phyloP scores from a whole-genome alignment of 2,797 vertebrate species.

The Rhinophrynus dorsalis region DNA sequence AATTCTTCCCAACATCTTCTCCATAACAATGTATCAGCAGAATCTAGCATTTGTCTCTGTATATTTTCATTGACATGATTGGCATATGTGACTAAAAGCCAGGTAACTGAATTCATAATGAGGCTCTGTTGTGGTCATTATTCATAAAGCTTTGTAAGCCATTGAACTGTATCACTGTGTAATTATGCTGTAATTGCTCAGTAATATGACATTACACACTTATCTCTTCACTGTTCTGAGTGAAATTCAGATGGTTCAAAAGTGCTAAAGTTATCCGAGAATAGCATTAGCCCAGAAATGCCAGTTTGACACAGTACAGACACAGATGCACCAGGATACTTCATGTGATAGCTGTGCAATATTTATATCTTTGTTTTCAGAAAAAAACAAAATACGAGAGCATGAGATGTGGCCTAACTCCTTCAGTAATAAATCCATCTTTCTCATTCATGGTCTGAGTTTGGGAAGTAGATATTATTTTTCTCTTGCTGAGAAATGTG shows the following conservation, averaged over 20 bases:
- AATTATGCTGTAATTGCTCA: conserved; percentile 37
- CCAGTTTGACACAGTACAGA: conserved; percentile 40
- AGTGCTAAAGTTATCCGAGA: conserved; percentile 30
- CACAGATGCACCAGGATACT: conserved; percentile 29
- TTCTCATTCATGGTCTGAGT: conserved; percentile 6
- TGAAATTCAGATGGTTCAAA: conserved; percentile 21
- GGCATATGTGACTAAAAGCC: conserved; percentile 10
- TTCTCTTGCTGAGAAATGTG: background rate
- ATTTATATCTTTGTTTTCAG: conserved; percentile 4
- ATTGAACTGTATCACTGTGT: conserved; percentile 39
- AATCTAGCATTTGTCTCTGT: too few relatives aligned
- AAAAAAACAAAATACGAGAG: background rate
- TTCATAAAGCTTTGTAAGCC: conserved; percentile 23
- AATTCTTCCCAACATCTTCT: too few relatives aligned
- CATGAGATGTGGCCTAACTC: conserved; percentile 34
- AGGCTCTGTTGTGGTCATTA: conserved; percentile 21
- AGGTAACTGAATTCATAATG: conserved; percentile 30
- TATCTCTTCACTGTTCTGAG: conserved; percentile 21
- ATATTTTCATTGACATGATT: conserved; percentile 16
- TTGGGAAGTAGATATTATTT: conserved; percentile 6
- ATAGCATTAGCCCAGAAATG: conserved; percentile 47
- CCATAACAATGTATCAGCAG: too few relatives aligned
- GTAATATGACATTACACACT: conserved; percentile 27
- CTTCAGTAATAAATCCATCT: conserved; percentile 36
- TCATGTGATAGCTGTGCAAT: background rate